A percentile compares a stretch with the other conserved stretches of the same genome.
Conservation (phyloP, 2,888 invertebrate species). For the Nomada flava region DNA sequence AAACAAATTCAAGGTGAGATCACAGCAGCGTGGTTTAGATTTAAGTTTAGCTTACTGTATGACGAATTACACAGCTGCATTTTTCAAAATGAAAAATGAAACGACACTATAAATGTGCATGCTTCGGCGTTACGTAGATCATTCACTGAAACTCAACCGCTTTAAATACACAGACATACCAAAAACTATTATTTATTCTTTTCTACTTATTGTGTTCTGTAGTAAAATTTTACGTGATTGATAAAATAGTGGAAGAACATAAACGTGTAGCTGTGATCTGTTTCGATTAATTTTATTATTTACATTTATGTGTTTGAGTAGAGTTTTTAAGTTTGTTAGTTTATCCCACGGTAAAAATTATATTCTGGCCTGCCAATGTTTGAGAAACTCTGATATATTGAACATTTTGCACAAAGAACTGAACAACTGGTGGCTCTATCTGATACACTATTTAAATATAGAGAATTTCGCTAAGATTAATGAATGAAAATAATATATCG, state of each 20-base stretch:
- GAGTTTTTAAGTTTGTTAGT: slow-evolving; percentile 63
- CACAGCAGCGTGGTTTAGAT: slow-evolving; percentile 82
- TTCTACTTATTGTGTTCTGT: slow-evolving; percentile 68
- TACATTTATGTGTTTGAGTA: slow-evolving; percentile 62
- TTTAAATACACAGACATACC: slow-evolving; percentile 77
- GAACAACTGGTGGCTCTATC: slow-evolving; percentile 78
- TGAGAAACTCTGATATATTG: slow-evolving; percentile 81
- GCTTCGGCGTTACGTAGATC: slow-evolving; percentile 80
- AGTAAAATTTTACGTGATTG: slow-evolving; percentile 71
- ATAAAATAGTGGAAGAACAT: slow-evolving; percentile 64
- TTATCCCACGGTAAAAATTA: slow-evolving; percentile 54
- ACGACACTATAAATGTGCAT: slow-evolving; percentile 80
- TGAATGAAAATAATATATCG: slow-evolving; percentile 27
- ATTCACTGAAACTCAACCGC: slow-evolving; percentile 76
- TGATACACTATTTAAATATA: slow-evolving; percentile 63
- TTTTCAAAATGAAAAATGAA: slow-evolving; percentile 68
- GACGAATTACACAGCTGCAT: slow-evolving; percentile 80
- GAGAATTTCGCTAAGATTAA: slow-evolving; percentile 44
- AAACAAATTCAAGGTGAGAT: slow-evolving; percentile 86
- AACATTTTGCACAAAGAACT: slow-evolving; percentile 64
- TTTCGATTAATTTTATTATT: slow-evolving; percentile 55
- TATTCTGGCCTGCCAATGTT: slow-evolving; percentile 76
- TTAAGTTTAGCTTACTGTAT: slow-evolving; percentile 82
- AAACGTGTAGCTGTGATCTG: slow-evolving; percentile 74
- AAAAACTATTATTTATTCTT: slow-evolving; percentile 68